Percentiles rank a stretch among this genome's conserved stretches.
Conservation (phyloP, 1,140 invertebrate species). For the Mycetomoellerius zeteki region DNA sequence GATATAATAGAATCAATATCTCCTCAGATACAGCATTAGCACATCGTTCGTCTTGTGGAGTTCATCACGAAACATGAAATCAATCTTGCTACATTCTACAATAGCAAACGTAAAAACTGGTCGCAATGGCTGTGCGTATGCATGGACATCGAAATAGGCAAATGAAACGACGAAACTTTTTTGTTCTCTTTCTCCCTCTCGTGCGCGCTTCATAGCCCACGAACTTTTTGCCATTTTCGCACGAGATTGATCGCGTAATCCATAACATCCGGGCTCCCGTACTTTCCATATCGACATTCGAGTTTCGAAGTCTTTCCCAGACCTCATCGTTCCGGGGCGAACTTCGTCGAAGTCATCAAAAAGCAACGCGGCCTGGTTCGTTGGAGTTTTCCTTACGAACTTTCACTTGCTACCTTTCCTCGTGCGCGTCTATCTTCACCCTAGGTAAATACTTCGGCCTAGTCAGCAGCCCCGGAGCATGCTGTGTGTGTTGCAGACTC, state of each 20-base stretch:
- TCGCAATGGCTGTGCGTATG: background rate
- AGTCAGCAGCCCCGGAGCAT: slow-evolving; percentile 65
- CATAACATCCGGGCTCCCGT: slow-evolving; percentile 67
- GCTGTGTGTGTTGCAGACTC: slow-evolving; percentile 49
- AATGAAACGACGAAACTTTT: slow-evolving; percentile 47
- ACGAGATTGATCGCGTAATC: slow-evolving; percentile 74
- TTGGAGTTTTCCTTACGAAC: slow-evolving; percentile 74
- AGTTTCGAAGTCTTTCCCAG: slow-evolving; percentile 74
- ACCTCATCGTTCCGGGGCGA: slow-evolving; percentile 67
- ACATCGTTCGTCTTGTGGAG: slow-evolving; percentile 27
- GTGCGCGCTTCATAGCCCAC: background rate
- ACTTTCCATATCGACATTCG: slow-evolving; percentile 74
- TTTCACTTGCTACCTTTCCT: slow-evolving; percentile 72
- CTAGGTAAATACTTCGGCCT: slow-evolving; percentile 73
- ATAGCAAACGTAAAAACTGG: slow-evolving; percentile 26
- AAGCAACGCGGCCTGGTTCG: slow-evolving; percentile 74
- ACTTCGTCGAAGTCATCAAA: slow-evolving; percentile 74
- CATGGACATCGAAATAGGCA: slow-evolving; percentile 36
- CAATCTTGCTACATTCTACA: slow-evolving; percentile 33
- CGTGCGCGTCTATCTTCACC: slow-evolving; percentile 57
- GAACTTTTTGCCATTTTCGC: slow-evolving; percentile 57
- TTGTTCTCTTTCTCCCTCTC: slow-evolving; percentile 21
- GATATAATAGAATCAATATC: background rate
- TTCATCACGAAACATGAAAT: slow-evolving; percentile 45
- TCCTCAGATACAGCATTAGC: background rate